Evolutionary conservation across 2,113 vertebrate genomes (phyloP), one percentile per base, ranked within the genome.

Genomic region (Malurus cyaneus): DNA sequence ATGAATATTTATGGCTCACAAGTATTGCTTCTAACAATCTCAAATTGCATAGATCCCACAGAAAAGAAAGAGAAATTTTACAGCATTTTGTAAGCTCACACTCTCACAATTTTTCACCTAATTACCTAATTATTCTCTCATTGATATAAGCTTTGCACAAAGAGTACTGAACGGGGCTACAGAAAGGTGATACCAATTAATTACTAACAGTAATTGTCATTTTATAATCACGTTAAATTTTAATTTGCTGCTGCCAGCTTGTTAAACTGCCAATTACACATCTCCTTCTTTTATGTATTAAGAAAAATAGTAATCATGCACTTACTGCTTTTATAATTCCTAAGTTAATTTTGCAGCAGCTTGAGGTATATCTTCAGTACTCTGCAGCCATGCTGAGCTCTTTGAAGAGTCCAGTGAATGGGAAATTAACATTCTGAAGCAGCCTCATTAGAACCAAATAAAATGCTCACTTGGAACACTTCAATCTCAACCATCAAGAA

Each of bases 251-350:
- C 67, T 95, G 77, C 69, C 91, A 86, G 65, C 86, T 97, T 82
- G 32, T 96, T 95, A 95, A 97, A 95, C 87, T 96, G 89, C 60
- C 90, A 97, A 81, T 97, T 97, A 96, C 36, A 87, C 56, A 82
- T 93, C 84, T 94, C 67, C 77, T 46, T 77, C 72, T 86, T 96
- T 96, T 92, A 96, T 94, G 90, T 79, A 89, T 95, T 96, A 96
- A 96, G 94, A 97, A 94, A 97, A 96, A 96, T 80, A 92, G 82
- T 94, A 97, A 96, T 96, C 96, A 89, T 88, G 67, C 82, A 92
- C 93, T 96, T 96, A 95, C 91, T 95, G 86, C 84, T 96, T 97
- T 97, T 96, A 82, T 97, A 96, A 97, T 96, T 97, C 90, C 93
- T 94, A 65, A 86, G 80, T 91, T 98, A 97, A 97, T 97, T 97